Percentiles rank a stretch among this genome's conserved stretches.
These are phyloP conservation scores for Indicator maculatus DNA, from an alignment of 2,113 vertebrate species.

Conservation along the genomic window DNA sequence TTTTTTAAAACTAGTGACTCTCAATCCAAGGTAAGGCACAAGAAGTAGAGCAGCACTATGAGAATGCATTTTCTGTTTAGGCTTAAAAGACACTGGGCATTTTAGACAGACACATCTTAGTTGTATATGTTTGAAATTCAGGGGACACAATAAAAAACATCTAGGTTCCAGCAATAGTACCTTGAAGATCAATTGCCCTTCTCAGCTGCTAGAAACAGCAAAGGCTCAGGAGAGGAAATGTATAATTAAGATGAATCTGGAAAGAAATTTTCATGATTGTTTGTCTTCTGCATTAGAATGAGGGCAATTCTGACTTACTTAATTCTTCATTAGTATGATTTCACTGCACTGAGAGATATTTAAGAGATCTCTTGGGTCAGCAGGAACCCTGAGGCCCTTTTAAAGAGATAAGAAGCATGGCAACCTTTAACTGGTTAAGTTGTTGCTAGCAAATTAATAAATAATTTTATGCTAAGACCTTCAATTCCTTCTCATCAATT, in stretches of 20 bases:
- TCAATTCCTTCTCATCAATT: neutral
- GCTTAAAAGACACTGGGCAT: neutral
- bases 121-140: constrained; percentile 4
- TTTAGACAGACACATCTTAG: neutral
- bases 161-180: neutral
- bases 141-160: neutral
- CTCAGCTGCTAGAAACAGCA: neutral
- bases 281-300: neutral
- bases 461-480: neutral
- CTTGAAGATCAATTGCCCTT: neutral
- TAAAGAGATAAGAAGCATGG: neutral
- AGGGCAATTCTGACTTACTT: neutral
- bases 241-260: constrained; percentile 2
- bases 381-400: neutral
- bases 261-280: neutral
- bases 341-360: neutral
- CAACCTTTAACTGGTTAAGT: neutral
- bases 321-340: neutral
- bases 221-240: neutral
- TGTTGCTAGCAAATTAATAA: neutral
- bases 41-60: neutral
- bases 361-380: neutral
- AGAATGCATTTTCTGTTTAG: neutral
- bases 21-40: neutral
- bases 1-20: neutral